phyloP scores from a whole-genome alignment of 2,113 vertebrate species.

The Micromys minutus region DNA sequence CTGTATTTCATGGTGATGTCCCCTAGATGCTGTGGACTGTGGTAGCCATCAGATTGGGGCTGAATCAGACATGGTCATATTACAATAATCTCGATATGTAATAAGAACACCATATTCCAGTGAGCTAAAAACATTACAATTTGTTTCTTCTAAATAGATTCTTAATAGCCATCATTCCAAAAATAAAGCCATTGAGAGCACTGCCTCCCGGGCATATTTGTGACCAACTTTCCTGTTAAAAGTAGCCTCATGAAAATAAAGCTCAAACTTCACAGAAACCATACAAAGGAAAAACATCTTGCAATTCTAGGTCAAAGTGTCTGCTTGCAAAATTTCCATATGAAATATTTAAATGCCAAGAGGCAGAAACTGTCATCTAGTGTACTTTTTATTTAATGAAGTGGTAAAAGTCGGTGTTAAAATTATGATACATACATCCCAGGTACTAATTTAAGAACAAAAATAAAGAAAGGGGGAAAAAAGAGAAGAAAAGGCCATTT shows the following conservation, averaged over 20 bases:
- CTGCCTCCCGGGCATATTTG: neutral
- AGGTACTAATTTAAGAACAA: neutral
- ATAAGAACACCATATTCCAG: neutral
- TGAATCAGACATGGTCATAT: neutral
- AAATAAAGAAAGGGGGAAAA: neutral
- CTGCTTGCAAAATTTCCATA: conserved; percentile 4
- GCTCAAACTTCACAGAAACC: neutral
- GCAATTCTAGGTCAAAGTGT: neutral
- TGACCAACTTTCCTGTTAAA: neutral
- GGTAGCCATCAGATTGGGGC: neutral
- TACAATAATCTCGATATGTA: neutral
- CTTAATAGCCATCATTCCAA: neutral
- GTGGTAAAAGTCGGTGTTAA: neutral
- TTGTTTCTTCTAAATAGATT: neutral
- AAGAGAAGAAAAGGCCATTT: neutral
- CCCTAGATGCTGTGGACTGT: neutral
- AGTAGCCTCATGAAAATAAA: neutral
- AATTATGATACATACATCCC: neutral
- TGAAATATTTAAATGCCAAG: conserved; percentile 38
- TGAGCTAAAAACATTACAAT: neutral
- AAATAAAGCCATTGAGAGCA: neutral
- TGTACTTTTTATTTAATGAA: neutral
- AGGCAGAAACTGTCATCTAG: neutral
- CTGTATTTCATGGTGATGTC: neutral
- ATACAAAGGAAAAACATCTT: neutral